Conservation (phyloP, 2,797 vertebrate genomes). For the Novumbra hubbsi region DNA sequence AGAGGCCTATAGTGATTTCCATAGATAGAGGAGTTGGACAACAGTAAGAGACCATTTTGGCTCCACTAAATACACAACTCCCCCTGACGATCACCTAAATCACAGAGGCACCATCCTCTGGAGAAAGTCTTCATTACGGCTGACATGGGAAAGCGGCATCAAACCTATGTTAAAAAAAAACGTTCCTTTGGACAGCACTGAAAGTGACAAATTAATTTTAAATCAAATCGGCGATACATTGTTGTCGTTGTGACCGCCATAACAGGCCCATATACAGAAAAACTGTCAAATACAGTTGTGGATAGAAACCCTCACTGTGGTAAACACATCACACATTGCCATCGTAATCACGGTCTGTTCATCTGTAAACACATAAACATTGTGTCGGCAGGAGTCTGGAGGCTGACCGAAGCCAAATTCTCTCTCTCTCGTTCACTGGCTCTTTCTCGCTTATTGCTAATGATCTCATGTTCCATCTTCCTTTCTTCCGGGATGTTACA, state of each 20-base stretch:
- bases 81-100: not conserved
- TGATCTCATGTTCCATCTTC: not conserved
- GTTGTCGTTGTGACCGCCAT: not conserved
- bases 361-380: constrained; percentile 28
- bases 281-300: not conserved
- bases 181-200: not conserved
- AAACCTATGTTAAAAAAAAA: not conserved
- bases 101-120: not conserved
- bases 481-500: not conserved
- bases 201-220: constrained; percentile 2
- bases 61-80: constrained; percentile 4
- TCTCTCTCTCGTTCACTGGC: not conserved
- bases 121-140: not conserved
- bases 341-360: constrained; percentile 18
- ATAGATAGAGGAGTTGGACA: not conserved
- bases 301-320: constrained; percentile 5
- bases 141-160: not conserved
- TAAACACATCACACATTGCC: not conserved
- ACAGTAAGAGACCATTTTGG: not conserved
- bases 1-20: constrained; percentile 11
- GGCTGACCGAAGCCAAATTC: constrained; percentile 6
- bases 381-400: constrained; percentile 15
- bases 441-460: constrained; percentile 3
- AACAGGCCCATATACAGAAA: not conserved
- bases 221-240: not conserved